Conservation (phyloP, 2,113 vertebrate species). For the Mesoclemmys tuberculata region DNA sequence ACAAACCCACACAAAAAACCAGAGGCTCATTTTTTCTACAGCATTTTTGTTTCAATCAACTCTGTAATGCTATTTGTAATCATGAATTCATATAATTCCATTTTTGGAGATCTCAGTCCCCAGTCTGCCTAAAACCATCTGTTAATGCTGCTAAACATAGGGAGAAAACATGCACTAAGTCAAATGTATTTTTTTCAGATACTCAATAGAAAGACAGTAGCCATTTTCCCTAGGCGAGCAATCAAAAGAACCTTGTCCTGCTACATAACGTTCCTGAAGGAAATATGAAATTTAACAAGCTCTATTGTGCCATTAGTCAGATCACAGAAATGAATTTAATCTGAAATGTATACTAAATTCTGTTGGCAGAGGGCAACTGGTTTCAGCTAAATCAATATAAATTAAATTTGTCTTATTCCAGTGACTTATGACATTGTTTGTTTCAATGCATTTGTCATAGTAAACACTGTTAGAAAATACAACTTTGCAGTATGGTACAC, state of each 20-base stretch:
- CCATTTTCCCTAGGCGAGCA: background rate
- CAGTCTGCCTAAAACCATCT: slow-evolving; percentile 68
- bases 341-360: background rate
- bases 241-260: background rate
- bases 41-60: slow-evolving; percentile 31
- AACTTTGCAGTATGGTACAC: background rate
- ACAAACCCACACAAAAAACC: slow-evolving; percentile 1
- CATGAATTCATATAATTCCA: slow-evolving; percentile 56
- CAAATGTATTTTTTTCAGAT: background rate
- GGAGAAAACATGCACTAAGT: slow-evolving; percentile 47
- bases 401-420: background rate
- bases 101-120: slow-evolving; percentile 30
- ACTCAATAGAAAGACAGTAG: background rate
- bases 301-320: slow-evolving; percentile 19
- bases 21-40: background rate
- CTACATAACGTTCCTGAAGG: background rate
- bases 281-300: background rate
- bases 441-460: slow-evolving; percentile 17
- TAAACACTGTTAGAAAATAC: background rate
- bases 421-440: background rate
- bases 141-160: slow-evolving; percentile 51
- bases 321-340: background rate
- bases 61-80: slow-evolving; percentile 56
- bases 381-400: slow-evolving; percentile 32
- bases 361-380: slow-evolving; percentile 14